Conservation (phyloP, 2,113 vertebrate genomes). For the Machaerirhynchus nigripectus region DNA sequence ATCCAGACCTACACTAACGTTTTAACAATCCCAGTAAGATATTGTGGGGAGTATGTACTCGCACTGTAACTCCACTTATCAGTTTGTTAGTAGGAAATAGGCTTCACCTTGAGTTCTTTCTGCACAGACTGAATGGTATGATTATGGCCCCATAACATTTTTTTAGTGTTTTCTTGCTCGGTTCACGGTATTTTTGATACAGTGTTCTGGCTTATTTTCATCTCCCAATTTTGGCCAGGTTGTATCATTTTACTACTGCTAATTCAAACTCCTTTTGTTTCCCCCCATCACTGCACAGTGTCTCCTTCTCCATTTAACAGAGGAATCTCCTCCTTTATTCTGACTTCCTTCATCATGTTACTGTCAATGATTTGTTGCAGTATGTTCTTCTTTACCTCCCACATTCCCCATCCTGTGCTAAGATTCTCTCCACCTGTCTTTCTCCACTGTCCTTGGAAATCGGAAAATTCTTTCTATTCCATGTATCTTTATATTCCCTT, state of each 20-base stretch:
- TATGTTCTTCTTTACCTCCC: background rate
- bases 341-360: background rate
- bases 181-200: background rate
- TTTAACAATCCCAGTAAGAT: background rate
- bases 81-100: background rate
- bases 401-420: background rate
- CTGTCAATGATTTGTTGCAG: constrained; percentile 16
- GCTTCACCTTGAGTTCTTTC: background rate
- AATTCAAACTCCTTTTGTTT: background rate
- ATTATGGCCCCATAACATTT: background rate
- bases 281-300: background rate
- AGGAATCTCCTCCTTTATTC: background rate
- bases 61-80: background rate
- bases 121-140: background rate
- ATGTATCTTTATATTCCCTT: constrained; percentile 26
- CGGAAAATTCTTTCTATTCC: background rate
- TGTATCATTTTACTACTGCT: background rate
- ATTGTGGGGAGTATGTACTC: background rate
- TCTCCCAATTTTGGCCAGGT: background rate
- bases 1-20: background rate
- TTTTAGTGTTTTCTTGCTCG: background rate
- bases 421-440: background rate
- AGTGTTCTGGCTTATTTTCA: background rate
- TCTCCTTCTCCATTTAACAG: background rate
- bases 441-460: background rate